These are phyloP conservation scores for Scaptomyza pallida DNA, from an alignment of 1,140 invertebrate genomes.

Conservation along the genomic window DNA sequence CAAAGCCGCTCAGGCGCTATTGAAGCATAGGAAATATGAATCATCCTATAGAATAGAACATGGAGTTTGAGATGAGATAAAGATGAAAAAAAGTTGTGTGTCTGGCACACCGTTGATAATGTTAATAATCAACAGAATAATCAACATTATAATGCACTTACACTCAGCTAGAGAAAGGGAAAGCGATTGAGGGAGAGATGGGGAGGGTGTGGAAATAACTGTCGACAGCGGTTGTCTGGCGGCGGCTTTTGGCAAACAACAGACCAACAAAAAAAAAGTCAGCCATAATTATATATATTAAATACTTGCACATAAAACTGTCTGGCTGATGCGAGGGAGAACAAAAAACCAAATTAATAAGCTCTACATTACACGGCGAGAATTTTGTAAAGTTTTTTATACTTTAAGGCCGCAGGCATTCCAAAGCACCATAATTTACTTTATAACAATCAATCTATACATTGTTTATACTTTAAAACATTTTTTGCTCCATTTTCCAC, in stretches of 20 bases:
- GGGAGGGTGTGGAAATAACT: no score
- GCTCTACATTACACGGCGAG: constrained; percentile 8
- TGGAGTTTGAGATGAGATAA: constrained; percentile 17
- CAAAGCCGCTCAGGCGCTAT: constrained; percentile 70
- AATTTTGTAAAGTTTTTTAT: neutral
- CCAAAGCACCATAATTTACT: no score
- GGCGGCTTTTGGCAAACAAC: constrained; percentile 52
- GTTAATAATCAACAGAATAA: constrained; percentile 42
- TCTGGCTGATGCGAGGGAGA: constrained; percentile 7
- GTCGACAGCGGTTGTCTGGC: constrained; percentile 43
- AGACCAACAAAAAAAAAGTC: neutral
- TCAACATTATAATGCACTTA: constrained; percentile 77
- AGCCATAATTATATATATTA: neutral
- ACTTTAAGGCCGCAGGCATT: no score
- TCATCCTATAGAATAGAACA: constrained; percentile 48
- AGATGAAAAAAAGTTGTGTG: constrained; percentile 1
- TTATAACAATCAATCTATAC: no score
- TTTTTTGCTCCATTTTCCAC: no score
- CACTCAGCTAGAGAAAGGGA: constrained; percentile 5
- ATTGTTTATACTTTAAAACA: no score
- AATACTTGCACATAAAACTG: constrained; percentile 44
- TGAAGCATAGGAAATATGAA: constrained; percentile 69
- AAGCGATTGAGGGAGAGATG: neutral
- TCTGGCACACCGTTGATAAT: constrained; percentile 51
- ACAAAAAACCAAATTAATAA: constrained; percentile 74